phyloP scores from a whole-genome alignment of 2,113 vertebrate species.

The Proterorhinus semilunaris region DNA sequence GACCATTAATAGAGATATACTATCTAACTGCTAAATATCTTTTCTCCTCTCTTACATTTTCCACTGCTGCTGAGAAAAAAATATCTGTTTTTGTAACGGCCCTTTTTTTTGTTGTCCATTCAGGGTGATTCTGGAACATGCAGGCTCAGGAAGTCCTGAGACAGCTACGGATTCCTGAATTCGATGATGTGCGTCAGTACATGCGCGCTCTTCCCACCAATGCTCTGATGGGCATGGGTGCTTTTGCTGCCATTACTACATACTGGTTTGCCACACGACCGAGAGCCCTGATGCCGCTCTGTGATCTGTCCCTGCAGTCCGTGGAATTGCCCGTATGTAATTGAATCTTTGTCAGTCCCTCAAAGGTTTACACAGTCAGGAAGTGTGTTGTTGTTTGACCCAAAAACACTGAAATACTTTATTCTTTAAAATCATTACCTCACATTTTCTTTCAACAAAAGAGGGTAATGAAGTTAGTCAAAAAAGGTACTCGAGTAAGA shows the following conservation, averaged over 20 bases:
- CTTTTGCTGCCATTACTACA: conserved; percentile 90
- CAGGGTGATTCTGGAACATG: conserved; percentile 70
- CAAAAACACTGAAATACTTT: too few species aligned
- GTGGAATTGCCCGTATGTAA: conserved; percentile 84
- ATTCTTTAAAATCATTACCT: too few species aligned
- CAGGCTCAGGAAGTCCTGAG: conserved; percentile 91
- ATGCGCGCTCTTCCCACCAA: conserved; percentile 87
- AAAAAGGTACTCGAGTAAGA: too few species aligned
- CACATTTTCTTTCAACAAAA: too few species aligned
- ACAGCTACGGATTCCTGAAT: conserved; percentile 89
- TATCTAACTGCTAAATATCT: neutral
- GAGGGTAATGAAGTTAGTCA: neutral
- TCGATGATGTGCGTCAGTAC: conserved; percentile 89
- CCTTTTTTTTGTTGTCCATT: neutral
- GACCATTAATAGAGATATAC: too few species aligned
- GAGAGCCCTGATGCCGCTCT: conserved; percentile 86
- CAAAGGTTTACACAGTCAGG: too few species aligned
- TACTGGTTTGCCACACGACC: conserved; percentile 94
- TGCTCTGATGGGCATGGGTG: conserved; percentile 91
- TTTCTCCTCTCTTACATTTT: neutral
- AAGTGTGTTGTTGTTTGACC: too few species aligned
- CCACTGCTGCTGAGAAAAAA: too few species aligned
- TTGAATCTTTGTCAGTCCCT: neutral
- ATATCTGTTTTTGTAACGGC: neutral
- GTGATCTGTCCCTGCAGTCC: conserved; percentile 89